phyloP scores from a whole-genome alignment of 2,113 vertebrate species.

The Mormyrus lacerda region DNA sequence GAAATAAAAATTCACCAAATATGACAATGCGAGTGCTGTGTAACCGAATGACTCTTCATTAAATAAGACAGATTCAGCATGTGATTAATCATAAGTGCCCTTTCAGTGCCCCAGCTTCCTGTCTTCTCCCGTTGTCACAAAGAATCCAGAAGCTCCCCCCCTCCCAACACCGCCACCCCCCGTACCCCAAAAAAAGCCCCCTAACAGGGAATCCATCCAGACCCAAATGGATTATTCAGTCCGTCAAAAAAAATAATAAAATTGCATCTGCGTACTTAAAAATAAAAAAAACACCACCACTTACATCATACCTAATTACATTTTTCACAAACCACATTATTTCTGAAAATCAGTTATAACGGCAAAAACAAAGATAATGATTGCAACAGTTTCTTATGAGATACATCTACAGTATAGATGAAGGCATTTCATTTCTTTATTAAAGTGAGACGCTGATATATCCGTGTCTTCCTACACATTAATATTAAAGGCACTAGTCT shows the following conservation, averaged over 20 bases:
- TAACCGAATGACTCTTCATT: background rate
- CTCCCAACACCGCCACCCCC: background rate
- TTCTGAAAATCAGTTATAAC: background rate
- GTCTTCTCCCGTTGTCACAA: background rate
- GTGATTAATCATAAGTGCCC: background rate
- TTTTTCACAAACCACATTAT: background rate
- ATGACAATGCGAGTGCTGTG: background rate
- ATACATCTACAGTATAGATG: background rate
- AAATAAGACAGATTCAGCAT: background rate
- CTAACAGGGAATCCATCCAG: background rate
- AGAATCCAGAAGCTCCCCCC: background rate
- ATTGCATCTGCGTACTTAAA: background rate
- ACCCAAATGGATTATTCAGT: slow-evolving; percentile 3
- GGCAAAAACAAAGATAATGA: background rate
- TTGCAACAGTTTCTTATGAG: background rate
- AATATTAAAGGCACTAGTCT: background rate
- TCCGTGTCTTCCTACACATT: background rate
- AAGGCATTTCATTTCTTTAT: background rate
- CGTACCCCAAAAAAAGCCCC: background rate
- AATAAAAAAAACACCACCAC: background rate
- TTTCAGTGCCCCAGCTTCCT: background rate
- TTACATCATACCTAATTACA: background rate
- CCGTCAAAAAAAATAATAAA: background rate
- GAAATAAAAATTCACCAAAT: background rate
- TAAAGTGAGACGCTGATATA: background rate